A percentile compares a stretch with the other conserved stretches of the same genome.
Evolutionary conservation across 2,113 vertebrate genomes (phyloP).

Genomic region (Aphyosemion australe): DNA sequence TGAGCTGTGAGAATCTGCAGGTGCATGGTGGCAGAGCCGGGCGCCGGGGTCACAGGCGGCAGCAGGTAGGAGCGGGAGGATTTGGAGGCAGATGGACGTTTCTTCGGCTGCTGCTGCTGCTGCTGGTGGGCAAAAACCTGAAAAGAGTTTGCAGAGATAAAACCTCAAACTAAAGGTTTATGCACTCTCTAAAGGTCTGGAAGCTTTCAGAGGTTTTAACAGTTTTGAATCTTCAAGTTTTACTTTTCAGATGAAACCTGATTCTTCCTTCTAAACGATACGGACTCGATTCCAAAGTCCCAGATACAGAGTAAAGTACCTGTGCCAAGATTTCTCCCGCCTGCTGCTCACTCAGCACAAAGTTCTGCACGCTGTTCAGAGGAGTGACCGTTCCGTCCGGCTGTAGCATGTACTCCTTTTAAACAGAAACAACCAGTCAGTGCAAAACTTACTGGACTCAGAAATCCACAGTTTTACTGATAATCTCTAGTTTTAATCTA

Average conservation of each 20-base stretch:
- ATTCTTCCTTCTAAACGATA: too few relatives aligned
- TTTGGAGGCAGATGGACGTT: conserved; percentile 44
- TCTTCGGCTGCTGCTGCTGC: conserved; percentile 61
- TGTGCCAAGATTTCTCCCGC: conserved; percentile 81
- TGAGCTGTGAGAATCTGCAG: conserved; percentile 82
- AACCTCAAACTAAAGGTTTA: background rate
- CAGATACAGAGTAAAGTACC: conserved; percentile 47
- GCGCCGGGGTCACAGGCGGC: conserved; percentile 60
- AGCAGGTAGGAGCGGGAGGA: conserved; percentile 60
- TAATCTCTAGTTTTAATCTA: too few relatives aligned
- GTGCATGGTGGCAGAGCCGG: conserved; percentile 80
- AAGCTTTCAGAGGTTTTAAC: too few relatives aligned
- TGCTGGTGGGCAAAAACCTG: conserved; percentile 74
- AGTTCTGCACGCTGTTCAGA: conserved; percentile 78
- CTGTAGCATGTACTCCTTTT: conserved; percentile 81
- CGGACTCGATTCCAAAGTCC: too few relatives aligned
- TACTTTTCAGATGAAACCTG: too few relatives aligned
- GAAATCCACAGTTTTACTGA: too few relatives aligned
- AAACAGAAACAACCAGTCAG: background rate
- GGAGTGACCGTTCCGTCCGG: conserved; percentile 78
- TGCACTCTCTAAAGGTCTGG: background rate
- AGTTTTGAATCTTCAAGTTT: too few relatives aligned
- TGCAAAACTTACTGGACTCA: too few relatives aligned
- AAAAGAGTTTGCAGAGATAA: background rate
- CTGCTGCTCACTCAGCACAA: conserved; percentile 81